A percentile compares a stretch with the other conserved stretches of the same genome.
Evolutionary conservation across 2,797 vertebrate species (phyloP).

Genomic region (Galagoides demidoff): DNA sequence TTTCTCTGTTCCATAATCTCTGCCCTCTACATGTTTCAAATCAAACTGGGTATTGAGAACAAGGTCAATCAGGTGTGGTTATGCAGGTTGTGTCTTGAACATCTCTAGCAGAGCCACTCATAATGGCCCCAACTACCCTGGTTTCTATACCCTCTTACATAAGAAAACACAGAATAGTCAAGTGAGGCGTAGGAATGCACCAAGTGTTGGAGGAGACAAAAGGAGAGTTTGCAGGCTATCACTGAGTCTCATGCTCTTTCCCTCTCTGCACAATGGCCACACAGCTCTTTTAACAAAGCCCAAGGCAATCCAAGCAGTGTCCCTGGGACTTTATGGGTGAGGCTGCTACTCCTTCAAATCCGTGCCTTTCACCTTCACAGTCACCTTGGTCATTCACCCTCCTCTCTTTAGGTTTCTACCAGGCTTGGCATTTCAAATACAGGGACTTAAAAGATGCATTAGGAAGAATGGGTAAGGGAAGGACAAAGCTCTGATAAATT

Average conservation of each 20-base stretch:
- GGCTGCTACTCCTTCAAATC: not conserved
- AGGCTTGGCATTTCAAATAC: not conserved
- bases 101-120: not conserved
- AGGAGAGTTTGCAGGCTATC: not conserved
- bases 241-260: not conserved
- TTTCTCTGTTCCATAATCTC: not conserved
- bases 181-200: not conserved
- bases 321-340: not conserved
- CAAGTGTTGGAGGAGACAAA: not conserved
- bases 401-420: not conserved
- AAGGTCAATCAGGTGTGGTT: not conserved
- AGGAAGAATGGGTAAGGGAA: not conserved
- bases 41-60: not conserved
- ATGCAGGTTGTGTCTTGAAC: not conserved
- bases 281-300: not conserved
- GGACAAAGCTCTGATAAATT: not conserved
- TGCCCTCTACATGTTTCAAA: not conserved
- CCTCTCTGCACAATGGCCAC: not conserved
- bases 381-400: not conserved
- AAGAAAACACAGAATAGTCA: not conserved
- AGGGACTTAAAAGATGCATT: not conserved
- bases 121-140: not conserved
- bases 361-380: not conserved
- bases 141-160: not conserved
- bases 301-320: not conserved